Evolutionary conservation across 2,888 invertebrate species (phyloP), one percentile per base, ranked within the genome.

Genomic region (Drosophila dives): DNA sequence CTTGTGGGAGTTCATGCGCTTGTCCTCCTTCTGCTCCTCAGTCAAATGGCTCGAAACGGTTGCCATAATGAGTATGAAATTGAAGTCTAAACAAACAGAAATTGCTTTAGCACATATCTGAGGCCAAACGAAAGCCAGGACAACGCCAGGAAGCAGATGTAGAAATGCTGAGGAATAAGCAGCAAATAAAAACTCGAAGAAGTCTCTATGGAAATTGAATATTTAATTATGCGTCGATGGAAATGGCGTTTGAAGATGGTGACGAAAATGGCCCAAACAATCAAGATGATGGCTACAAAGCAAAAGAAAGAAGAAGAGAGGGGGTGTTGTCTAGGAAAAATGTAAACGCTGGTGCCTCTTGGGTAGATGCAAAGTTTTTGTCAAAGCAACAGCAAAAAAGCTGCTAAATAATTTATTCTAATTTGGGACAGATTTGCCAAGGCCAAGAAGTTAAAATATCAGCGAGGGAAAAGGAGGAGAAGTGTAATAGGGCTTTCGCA

Each of bases 31-130:
- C 66, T 58, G 53, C 59, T 66, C 36, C 63, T 59, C 40, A 34
- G 23, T 3, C 63, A 56, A 55, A 56, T 60, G 64, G 63, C 62
- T 67, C 45, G 56, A 75, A 70, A 66, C 69, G 73, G 66, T 67
- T 73, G 51, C 49, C 74, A 63, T 79, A 88, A 90, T 90, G 80
- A 75, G 84, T 72, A 77, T 75, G 82, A 83, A 89, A 91, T 90
- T 86, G 82, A 86, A 88, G 81, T 87, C 88, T 78, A 86, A 89
- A 71, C 81, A 89, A 89, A 89, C 75, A 80, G 59, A 45, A 72
- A 54, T 77, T 68, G 75, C 72, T 86, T 82, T 68, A 72, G 74
- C 65, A 83, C 83, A 83, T 72, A 85, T 38, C 45, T 50, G 54
- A 64, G 23, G 12, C n/a, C 36, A 12, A 8, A 6, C 38, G 20